Conservation (phyloP, 2,797 vertebrate species). For the Rachycentron canadum region DNA sequence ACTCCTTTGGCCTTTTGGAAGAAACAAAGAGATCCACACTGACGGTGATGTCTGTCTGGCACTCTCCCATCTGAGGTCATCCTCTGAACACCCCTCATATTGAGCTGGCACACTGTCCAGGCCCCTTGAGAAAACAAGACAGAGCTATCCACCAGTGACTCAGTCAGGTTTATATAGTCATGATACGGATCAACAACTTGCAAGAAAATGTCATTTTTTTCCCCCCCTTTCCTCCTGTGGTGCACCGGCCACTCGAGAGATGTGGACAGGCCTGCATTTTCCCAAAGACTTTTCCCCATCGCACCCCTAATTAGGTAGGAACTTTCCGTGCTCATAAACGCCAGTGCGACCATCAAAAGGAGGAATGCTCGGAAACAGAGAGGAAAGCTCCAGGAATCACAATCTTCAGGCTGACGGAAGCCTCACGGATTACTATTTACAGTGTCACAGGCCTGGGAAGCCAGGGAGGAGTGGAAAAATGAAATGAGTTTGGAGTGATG, state of each 20-base stretch:
- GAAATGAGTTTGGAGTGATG: slow-evolving; percentile 58
- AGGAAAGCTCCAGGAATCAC: slow-evolving; percentile 80
- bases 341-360: slow-evolving; percentile 76
- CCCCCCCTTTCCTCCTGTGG: slow-evolving; percentile 53
- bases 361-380: slow-evolving; percentile 77
- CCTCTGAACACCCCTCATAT: slow-evolving; percentile 37
- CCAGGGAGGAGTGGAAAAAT: slow-evolving; percentile 67
- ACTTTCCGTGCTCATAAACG: slow-evolving; percentile 80
- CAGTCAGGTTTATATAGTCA: slow-evolving; percentile 60
- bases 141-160: slow-evolving; percentile 47
- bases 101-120: slow-evolving; percentile 43
- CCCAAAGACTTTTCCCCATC: slow-evolving; percentile 69
- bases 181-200: slow-evolving; percentile 64
- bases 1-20: slow-evolving; percentile 20
- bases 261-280: slow-evolving; percentile 61
- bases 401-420: slow-evolving; percentile 72
- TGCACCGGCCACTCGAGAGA: slow-evolving; percentile 55
- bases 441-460: slow-evolving; percentile 69
- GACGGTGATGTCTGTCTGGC: slow-evolving; percentile 31
- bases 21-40: slow-evolving; percentile 47
- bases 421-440: slow-evolving; percentile 75
- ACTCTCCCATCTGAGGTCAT: slow-evolving; percentile 57
- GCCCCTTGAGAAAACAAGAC: slow-evolving; percentile 46
- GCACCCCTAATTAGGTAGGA: slow-evolving; percentile 79
- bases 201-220: slow-evolving; percentile 53